Evolutionary conservation across 2,797 vertebrate genomes (phyloP), one percentile per base, ranked within the genome.

Genomic region (Mus minutoides): DNA sequence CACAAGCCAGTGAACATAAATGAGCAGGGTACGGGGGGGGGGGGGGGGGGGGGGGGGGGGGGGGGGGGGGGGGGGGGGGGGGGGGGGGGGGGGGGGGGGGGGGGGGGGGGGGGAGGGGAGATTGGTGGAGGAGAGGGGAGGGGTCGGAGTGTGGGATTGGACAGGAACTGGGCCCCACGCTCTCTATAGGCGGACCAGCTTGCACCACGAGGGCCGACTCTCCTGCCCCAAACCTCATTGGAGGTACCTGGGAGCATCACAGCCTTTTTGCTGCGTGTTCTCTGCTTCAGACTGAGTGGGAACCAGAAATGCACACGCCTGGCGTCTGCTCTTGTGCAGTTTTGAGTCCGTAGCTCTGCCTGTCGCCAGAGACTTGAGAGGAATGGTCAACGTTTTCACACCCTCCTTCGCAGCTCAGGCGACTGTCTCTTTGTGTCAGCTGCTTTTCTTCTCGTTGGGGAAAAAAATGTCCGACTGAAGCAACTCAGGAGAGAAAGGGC

Each of bases 71-170:
- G 10, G 24, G 16, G 9, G 62, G 80, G 26, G 0, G 2, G 10
- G 12, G 56, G 24, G 71, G 19, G 46, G 49, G 22, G 14, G 76
- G 56, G 22, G 29, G 10, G 24, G 16, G 9, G 62, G 80, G 26
- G 0, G 2, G n/a, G n/a, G n/a, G n/a, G n/a, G n/a, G n/a, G n/a
- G n/a, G n/a, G n/a, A n/a, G n/a, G n/a, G n/a, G 10, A 9, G 56
- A 26, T 7, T 6, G 24, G 71, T 19, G 46, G 49, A 26, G 14
- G 76, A 62, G 22, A 34, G 10, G 24, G 16, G 9, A 67, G 80
- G 26, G 0, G 2, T 12, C 16, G 6, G 90, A 93, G 13, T 1
- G n/a, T 0, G 14, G 12, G 29, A 22, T 1, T 24, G 2, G 19
- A 17, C 58, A 19, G 77, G n/a, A 67, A 40, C 56, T 31, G n/a